Conservation (phyloP, 1,140 invertebrate species). For the Bombus pascuorum region DNA sequence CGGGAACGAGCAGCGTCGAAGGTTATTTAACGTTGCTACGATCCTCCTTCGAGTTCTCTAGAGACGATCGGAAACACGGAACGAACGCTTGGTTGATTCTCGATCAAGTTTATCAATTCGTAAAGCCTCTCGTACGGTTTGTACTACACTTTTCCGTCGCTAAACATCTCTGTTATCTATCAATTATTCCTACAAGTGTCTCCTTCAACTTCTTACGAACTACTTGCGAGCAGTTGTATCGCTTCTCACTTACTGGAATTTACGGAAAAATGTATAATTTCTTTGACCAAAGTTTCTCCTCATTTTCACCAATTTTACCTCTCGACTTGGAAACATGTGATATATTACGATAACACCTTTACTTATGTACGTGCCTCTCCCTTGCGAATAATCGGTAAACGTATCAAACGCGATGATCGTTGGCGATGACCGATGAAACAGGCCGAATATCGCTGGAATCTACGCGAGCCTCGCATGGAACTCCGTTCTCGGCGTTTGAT, state of each 20-base stretch:
- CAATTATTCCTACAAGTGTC: not conserved
- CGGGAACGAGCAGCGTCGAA: not conserved
- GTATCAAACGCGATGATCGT: not conserved
- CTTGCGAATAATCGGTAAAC: not conserved
- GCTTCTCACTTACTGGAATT: rapidly evolving
- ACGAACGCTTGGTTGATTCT: too few relatives aligned
- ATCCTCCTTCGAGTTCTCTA: not conserved
- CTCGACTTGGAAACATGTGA: too few relatives aligned
- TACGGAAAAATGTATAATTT: not conserved
- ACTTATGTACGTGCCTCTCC: not conserved
- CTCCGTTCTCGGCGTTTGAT: not conserved
- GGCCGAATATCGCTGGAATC: not conserved
- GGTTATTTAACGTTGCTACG: not conserved
- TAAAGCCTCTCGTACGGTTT: too few relatives aligned
- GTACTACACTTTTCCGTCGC: not conserved
- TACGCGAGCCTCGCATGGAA: not conserved
- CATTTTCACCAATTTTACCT: too few relatives aligned
- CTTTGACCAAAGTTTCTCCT: not conserved
- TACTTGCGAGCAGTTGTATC: not conserved
- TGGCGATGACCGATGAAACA: not conserved
- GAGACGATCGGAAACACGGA: not conserved
- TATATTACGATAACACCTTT: not conserved
- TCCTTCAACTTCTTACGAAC: not conserved
- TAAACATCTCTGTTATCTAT: not conserved
- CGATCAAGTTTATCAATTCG: not conserved